Base-by-base conservation (phyloP, 2,113 vertebrate species). In the Argyrosomus japonicus region DNA sequence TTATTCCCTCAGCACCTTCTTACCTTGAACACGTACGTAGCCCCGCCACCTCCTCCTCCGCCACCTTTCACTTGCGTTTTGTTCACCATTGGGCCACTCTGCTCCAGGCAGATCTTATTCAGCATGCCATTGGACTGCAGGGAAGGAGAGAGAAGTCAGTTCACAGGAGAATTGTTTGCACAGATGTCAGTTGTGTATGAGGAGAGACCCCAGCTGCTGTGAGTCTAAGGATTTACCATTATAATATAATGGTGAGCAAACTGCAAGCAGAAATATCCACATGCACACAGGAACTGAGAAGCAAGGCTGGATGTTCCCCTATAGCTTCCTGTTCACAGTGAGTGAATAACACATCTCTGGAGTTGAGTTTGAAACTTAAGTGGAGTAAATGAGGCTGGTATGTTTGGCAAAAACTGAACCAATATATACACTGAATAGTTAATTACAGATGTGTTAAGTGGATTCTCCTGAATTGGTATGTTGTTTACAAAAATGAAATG, bases 1-100 rank as follows among this genome's bases (percentile, higher is more conserved):
- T 43, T 50, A 17, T 47, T 45, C n/a, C 50, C 27, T 56, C 51
- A 18, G 43, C 47, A 27, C 10, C 13, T 10, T 18, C 86, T 84
- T 92, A 99, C 98, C 97, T 98, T 99, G 94, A 99, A 99, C 56
- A 99, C 94, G 5, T 97, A 99, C 0, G 97, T 98, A 36, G 97
- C 98, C n/a, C 98, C 98, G 0, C 97, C 98, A 0, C 98, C 98
- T 0, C 97, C 98, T 29, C 98, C 98, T 57, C 98, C 98, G 36
- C 98, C 98, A 79, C 98, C 97, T 82, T 96, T 97, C 17, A 92
- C 96, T 90, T 95, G 96, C 5, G 96, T 97, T 92, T 97, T 98
- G 88, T 98, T 97, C 83, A 97, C 95, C 19, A 96, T 95, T 47
- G 97, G 96, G 0, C 94, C 95, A 79, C 95, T 98, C 91, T 99